These are phyloP conservation scores for Actias luna DNA, from an alignment of 2,888 invertebrate species.

Conservation along the genomic window DNA sequence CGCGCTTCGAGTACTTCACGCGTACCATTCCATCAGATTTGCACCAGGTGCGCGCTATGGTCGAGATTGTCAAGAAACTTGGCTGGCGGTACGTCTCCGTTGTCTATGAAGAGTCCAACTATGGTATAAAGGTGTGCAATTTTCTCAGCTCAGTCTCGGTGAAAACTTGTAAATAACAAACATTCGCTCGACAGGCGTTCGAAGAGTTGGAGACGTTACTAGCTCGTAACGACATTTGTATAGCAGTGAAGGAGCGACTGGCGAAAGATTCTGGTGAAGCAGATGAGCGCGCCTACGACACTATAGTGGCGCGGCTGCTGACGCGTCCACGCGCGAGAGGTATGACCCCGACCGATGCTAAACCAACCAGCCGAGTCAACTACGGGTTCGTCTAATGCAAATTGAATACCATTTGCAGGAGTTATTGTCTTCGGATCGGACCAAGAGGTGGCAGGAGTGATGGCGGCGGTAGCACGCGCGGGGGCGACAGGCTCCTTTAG, in stretches of 20 bases:
- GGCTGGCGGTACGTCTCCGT: constrained; percentile 97
- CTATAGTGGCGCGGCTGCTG: constrained; percentile 90
- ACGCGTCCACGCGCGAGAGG: constrained; percentile 94
- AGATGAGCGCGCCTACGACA: constrained; percentile 92
- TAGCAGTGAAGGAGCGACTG: constrained; percentile 95
- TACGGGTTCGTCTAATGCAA: background rate
- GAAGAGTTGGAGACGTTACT: constrained; percentile 94
- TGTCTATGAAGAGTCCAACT: constrained; percentile 97
- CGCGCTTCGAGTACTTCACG: constrained; percentile 96
- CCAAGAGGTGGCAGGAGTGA: constrained; percentile 97
- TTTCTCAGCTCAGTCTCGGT: background rate
- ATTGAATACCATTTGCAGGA: constrained; percentile 79
- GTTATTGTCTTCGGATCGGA: constrained; percentile 97
- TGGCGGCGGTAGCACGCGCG: constrained; percentile 92
- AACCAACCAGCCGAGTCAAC: constrained; percentile 83
- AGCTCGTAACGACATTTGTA: constrained; percentile 92
- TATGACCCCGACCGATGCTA: constrained; percentile 71
- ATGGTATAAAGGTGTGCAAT: constrained; percentile 91
- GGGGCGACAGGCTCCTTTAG: constrained; percentile 93
- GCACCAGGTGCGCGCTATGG: constrained; percentile 97
- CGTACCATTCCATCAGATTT: constrained; percentile 96
- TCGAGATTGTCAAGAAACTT: constrained; percentile 92
- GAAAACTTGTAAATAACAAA: background rate
- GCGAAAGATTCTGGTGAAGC: constrained; percentile 98
- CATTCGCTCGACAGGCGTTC: constrained; percentile 86